phyloP scores from a whole-genome alignment of 2,888 invertebrate genomes.

The Leptinotarsa tumamoca region DNA sequence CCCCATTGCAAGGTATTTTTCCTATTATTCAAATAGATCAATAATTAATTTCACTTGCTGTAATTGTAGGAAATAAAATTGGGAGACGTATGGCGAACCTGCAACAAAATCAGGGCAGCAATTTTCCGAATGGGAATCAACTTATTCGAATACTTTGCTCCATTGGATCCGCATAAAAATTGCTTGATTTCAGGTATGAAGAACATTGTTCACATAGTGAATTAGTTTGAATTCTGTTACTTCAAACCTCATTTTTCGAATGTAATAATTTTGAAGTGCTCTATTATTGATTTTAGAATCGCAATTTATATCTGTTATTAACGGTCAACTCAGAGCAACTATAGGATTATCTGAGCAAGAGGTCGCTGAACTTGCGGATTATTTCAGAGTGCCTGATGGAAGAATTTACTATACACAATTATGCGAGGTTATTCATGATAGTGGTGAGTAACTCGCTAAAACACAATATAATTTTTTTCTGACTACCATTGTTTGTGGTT shows the following conservation, averaged over 20 bases:
- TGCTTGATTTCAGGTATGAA: conserved; percentile 75
- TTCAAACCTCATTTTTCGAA: background rate
- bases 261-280: background rate
- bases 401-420: conserved; percentile 81
- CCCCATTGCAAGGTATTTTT: conserved; percentile 58
- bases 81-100: conserved; percentile 81
- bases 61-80: conserved; percentile 66
- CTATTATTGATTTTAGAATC: conserved; percentile 69
- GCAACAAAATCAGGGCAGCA: conserved; percentile 84
- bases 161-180: conserved; percentile 76
- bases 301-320: conserved; percentile 78
- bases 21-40: background rate
- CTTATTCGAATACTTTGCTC: conserved; percentile 78
- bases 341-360: conserved; percentile 80
- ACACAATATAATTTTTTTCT: background rate
- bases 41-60: background rate
- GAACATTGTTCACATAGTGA: background rate
- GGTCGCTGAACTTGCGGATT: conserved; percentile 79
- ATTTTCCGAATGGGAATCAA: conserved; percentile 79
- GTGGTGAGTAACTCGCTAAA: conserved; percentile 67
- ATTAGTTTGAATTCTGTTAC: background rate
- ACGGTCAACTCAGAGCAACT: conserved; percentile 74
- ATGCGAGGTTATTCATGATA: conserved; percentile 78
- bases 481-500: background rate
- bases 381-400: conserved; percentile 84